phyloP scores from a whole-genome alignment of 2,888 invertebrate species.

The Diarsia mendica region DNA sequence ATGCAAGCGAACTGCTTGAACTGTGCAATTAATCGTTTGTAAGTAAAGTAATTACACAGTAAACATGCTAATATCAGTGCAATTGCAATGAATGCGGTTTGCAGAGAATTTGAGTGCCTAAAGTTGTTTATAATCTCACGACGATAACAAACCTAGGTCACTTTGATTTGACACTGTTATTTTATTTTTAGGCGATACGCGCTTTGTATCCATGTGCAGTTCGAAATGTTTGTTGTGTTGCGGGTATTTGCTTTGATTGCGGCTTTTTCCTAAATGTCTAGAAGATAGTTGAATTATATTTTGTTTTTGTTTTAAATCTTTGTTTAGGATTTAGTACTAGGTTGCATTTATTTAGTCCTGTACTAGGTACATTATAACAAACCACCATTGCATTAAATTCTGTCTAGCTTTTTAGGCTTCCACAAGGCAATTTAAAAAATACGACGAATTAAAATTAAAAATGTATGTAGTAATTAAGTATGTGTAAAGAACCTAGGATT shows the following conservation, averaged over 20 bases:
- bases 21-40: constrained; percentile 60
- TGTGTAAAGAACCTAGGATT: no score
- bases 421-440: neutral
- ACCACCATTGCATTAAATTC: neutral
- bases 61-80: constrained; percentile 63
- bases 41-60: constrained; percentile 58
- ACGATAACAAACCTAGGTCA: constrained; percentile 69
- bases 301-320: neutral
- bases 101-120: constrained; percentile 33
- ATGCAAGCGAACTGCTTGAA: constrained; percentile 36
- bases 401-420: neutral
- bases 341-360: neutral
- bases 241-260: constrained; percentile 13
- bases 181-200: constrained; percentile 46
- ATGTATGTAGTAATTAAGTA: no score
- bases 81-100: constrained; percentile 56
- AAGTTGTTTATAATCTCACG: constrained; percentile 45
- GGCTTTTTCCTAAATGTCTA: neutral
- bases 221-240: constrained; percentile 22
- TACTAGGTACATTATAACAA: no score
- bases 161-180: constrained; percentile 66
- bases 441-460: neutral
- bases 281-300: neutral
- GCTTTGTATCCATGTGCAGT: constrained; percentile 50
- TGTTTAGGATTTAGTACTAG: neutral